phyloP scores from a whole-genome alignment of 2,888 invertebrate genomes.

The Polyploca ridens region DNA sequence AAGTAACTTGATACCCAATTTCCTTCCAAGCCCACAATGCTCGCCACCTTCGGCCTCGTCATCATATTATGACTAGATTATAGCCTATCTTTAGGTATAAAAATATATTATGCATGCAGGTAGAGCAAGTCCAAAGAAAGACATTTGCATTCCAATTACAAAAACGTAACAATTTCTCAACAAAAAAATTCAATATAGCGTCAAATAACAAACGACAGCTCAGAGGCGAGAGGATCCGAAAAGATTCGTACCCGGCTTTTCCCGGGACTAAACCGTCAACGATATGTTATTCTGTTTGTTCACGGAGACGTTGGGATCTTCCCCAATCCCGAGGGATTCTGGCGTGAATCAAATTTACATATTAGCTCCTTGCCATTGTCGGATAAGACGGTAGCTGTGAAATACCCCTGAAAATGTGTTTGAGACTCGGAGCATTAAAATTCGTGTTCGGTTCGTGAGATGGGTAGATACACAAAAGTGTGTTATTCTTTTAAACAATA shows the following conservation, averaged over 20 bases:
- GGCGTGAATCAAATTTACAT: conserved; percentile 45
- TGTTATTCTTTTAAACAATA: not conserved
- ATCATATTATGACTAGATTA: no score
- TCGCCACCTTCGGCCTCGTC: no score
- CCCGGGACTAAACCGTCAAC: conserved; percentile 25
- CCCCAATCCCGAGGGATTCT: conserved; percentile 20
- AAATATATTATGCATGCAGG: no score
- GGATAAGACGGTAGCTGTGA: conserved; percentile 9
- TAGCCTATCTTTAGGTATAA: no score
- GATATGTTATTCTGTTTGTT: conserved; percentile 46
- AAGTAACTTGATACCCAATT: no score
- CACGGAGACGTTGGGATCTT: conserved; percentile 16
- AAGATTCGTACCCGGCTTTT: conserved; percentile 13
- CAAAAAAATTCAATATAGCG: conserved; percentile 9
- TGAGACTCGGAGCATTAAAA: not conserved
- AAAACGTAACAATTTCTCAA: not conserved
- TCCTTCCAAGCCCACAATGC: no score
- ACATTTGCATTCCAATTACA: not conserved
- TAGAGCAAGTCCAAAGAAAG: no score
- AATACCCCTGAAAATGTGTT: conserved; percentile 12
- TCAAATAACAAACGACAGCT: conserved; percentile 6
- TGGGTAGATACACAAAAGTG: not conserved
- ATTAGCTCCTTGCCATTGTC: conserved; percentile 26
- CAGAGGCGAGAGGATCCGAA: conserved; percentile 9
- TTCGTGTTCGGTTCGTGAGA: not conserved